phyloP scores from a whole-genome alignment of 2,888 invertebrate genomes.

The Ametastegia equiseti region DNA sequence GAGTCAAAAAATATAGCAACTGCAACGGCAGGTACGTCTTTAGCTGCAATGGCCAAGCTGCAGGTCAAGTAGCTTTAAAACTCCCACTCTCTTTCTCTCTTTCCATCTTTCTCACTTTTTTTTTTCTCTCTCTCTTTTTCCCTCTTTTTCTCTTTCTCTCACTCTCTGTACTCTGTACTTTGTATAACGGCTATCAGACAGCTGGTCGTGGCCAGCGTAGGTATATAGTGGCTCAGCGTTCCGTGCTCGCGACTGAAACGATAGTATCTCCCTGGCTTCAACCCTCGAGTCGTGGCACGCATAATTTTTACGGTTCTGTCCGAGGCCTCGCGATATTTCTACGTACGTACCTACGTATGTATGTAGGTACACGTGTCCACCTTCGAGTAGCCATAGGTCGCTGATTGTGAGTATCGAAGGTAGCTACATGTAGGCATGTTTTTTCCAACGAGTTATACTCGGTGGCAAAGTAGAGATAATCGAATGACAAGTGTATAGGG shows the following conservation, averaged over 20 bases:
- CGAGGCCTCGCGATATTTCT: not conserved
- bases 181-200: conserved; percentile 44
- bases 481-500: too few species aligned
- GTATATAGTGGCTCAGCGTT: conserved; percentile 38
- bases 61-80: conserved; percentile 40
- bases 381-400: too few species aligned
- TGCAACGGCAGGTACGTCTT: not conserved
- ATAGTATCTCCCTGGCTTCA: conserved; percentile 44
- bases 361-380: not conserved
- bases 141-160: not conserved
- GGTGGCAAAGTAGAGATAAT: too few species aligned
- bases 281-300: conserved; percentile 32
- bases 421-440: too few species aligned
- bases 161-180: not conserved
- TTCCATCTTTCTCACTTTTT: not conserved
- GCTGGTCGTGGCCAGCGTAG: conserved; percentile 43
- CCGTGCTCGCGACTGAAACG: conserved; percentile 46
- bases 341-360: not conserved
- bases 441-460: too few species aligned
- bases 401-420: not conserved
- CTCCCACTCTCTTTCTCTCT: not conserved
- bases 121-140: not conserved
- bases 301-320: conserved; percentile 36
- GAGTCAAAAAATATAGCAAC: not conserved
- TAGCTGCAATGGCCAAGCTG: not conserved